A percentile compares a stretch with the other conserved stretches of the same genome.
Conservation (phyloP, 1,140 invertebrate genomes). For the Zeugodacus cucurbitae region DNA sequence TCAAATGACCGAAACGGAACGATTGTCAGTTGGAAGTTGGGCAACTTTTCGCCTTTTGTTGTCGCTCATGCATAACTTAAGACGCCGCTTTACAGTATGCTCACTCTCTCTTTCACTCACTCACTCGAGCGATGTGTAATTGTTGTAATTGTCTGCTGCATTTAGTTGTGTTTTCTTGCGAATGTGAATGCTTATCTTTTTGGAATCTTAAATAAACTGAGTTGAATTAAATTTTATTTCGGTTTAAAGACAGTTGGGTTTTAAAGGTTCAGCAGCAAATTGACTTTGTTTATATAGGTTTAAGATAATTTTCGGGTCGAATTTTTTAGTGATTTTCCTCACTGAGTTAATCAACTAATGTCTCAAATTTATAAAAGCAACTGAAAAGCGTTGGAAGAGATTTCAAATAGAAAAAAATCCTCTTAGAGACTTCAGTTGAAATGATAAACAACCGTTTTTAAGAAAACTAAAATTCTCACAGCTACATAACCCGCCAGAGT, state of each 20-base stretch:
- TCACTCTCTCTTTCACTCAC: no score
- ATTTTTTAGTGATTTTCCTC: no score
- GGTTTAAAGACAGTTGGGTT: no score
- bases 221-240: background rate
- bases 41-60: background rate
- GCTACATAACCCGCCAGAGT: no score
- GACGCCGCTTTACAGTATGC: background rate
- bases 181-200: background rate
- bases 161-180: constrained; percentile 1
- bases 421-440: no score
- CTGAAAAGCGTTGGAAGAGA: no score
- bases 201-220: constrained; percentile 10
- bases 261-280: background rate
- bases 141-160: background rate
- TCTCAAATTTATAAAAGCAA: no score
- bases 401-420: no score
- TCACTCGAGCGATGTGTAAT: background rate
- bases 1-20: constrained; percentile 24
- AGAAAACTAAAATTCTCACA: background rate
- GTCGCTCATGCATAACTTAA: background rate
- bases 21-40: background rate
- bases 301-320: background rate
- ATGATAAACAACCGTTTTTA: no score
- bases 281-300: background rate
- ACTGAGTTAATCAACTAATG: no score